These are phyloP conservation scores for Labeo catla DNA, from an alignment of 2,113 vertebrate genomes.

Conservation along the genomic window DNA sequence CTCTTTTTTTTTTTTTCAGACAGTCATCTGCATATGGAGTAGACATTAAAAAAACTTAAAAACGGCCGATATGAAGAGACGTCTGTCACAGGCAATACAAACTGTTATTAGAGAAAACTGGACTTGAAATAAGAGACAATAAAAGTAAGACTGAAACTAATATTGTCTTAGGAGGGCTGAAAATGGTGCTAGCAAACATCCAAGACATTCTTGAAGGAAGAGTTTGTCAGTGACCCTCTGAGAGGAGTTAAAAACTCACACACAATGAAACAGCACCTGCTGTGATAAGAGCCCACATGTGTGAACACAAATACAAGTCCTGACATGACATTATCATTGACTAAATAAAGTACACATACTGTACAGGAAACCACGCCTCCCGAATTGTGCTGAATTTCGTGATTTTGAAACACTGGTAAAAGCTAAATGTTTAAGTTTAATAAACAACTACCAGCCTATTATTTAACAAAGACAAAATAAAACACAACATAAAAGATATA, in stretches of 20 bases:
- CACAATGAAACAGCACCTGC: slow-evolving; percentile 1
- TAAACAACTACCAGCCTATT: neutral
- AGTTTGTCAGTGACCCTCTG: neutral
- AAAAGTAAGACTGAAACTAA: too few relatives aligned
- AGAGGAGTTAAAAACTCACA: neutral
- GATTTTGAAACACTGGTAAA: neutral
- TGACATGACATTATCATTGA: neutral
- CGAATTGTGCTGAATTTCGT: neutral
- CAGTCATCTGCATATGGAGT: too few relatives aligned
- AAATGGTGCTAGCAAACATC: neutral
- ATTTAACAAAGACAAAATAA: neutral
- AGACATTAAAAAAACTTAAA: neutral
- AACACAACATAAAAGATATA: neutral
- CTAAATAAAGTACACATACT: neutral
- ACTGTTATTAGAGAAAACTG: neutral
- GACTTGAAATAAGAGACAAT: neutral
- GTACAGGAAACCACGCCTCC: neutral
- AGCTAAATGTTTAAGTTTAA: neutral
- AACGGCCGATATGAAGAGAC: neutral
- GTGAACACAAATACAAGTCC: neutral
- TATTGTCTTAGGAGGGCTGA: too few relatives aligned
- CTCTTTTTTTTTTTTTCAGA: too few relatives aligned
- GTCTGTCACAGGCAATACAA: neutral
- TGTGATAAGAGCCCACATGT: slow-evolving; percentile 3
- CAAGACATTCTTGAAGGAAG: neutral